Evolutionary conservation across 1,140 invertebrate genomes (phyloP).

Genomic region (Papilio polyxenes): DNA sequence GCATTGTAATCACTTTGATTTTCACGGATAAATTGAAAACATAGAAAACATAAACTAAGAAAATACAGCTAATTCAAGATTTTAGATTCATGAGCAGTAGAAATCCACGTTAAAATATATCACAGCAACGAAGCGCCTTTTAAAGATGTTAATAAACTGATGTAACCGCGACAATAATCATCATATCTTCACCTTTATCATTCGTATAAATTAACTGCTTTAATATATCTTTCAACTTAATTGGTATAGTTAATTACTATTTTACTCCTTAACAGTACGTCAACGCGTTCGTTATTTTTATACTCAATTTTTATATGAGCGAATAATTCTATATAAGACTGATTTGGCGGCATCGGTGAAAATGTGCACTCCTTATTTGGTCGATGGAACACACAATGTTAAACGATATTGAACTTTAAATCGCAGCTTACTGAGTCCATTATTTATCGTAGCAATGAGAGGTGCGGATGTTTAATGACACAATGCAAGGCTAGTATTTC

Average conservation of each 20-base stretch:
- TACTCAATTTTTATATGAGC: slow-evolving; percentile 21
- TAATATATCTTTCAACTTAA: slow-evolving; percentile 25
- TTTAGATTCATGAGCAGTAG: neutral
- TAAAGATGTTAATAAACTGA: neutral
- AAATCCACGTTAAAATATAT: neutral
- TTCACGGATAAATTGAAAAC: too few species aligned
- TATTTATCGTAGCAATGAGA: neutral
- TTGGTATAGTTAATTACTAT: slow-evolving; percentile 24
- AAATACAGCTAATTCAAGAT: too few species aligned
- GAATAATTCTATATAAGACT: slow-evolving; percentile 31
- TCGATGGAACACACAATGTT: slow-evolving; percentile 23
- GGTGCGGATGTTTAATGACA: slow-evolving; percentile 32
- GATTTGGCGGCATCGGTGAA: slow-evolving; percentile 7
- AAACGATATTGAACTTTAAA: slow-evolving; percentile 13
- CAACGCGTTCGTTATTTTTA: slow-evolving; percentile 2
- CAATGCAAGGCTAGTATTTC: slow-evolving; percentile 30
- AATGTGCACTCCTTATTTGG: slow-evolving; percentile 32
- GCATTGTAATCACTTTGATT: too few species aligned
- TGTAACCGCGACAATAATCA: neutral
- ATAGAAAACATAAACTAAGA: too few species aligned
- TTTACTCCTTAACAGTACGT: slow-evolving; percentile 32
- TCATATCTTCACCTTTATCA: slow-evolving; percentile 16
- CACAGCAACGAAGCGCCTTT: neutral
- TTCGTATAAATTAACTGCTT: neutral
- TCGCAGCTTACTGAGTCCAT: neutral